phyloP scores from a whole-genome alignment of 2,888 invertebrate species.

The Agrochola macilenta region DNA sequence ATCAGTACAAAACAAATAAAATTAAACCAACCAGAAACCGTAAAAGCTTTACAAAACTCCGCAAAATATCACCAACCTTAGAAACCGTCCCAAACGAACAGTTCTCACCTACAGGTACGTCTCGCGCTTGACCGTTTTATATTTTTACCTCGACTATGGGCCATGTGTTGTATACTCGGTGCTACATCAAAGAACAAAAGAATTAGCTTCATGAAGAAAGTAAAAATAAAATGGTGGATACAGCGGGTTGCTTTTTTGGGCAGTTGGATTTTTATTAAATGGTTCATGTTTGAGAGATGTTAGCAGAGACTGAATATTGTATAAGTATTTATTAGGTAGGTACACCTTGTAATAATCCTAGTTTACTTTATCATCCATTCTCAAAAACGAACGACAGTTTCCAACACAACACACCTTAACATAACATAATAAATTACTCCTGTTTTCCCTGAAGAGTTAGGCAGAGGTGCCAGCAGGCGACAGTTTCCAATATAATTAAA shows the following conservation, averaged over 20 bases:
- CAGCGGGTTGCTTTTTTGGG: constrained; percentile 68
- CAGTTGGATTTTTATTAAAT: neutral
- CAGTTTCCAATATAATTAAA: no score
- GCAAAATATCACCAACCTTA: constrained; percentile 6
- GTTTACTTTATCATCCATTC: no score
- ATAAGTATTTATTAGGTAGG: neutral
- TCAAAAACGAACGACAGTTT: no score
- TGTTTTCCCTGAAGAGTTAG: no score
- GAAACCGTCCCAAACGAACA: neutral
- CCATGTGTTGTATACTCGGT: constrained; percentile 83
- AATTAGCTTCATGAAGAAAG: constrained; percentile 82
- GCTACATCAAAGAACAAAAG: constrained; percentile 88
- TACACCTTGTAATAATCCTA: neutral
- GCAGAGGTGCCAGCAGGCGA: no score
- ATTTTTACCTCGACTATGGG: constrained; percentile 78
- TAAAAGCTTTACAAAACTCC: neutral
- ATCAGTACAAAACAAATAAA: neutral
- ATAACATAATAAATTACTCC: no score
- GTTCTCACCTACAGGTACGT: constrained; percentile 39
- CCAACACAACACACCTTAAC: no score
- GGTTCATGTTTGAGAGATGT: neutral
- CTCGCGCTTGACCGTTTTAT: constrained; percentile 74
- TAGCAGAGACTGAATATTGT: neutral
- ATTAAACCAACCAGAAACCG: neutral
- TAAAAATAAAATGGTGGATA: constrained; percentile 83